Base-by-base conservation (phyloP, 2,797 vertebrate species). In the Harpagifer antarcticus region DNA sequence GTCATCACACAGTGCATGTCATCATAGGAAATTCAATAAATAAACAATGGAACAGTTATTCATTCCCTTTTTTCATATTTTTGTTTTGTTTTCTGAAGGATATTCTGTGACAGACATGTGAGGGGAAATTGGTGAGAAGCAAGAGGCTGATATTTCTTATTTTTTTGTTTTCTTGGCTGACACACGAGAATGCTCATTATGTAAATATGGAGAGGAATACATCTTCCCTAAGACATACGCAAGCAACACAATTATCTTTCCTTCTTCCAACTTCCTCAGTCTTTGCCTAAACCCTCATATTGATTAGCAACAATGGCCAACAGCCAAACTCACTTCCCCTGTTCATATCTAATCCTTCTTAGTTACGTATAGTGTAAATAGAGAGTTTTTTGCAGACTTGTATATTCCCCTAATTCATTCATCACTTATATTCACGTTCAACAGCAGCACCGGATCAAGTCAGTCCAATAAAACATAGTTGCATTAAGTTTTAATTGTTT, bases 321-420 rank as follows among this genome's bases (percentile, higher is more conserved):
- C 50, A 47, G 76, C 68, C 72, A 77, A 70, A 57, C 53, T 44
- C 37, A 17, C 15, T 69, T 72, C 15, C 31, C 15, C 10, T 1
- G 1, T 27, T 61, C 57, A n/a, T 66, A 53, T 63, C 3, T 10
- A 55, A 49, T 62, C 48, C 17, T 31, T 47, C 19, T 54, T 23
- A 56, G 43, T 44, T 23, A 37, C 4, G 27, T 9, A 73, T 8
- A 37, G 6, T 37, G 33, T 49, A 64, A 31, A n/a, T 20, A 17
- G 50, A 9, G 16, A n/a, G 23, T 17, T 47, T 56, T 72, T 63
- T 23, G 14, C 16, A n/a, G 12, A 9, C 5, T 19, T 37, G 6
- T 47, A 27, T 27, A 27, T 27, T 43, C 33, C 66, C 47, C 14
- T 63, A 66, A 42, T 49, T 74, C 33, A 81, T 65, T 48, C 20